Evolutionary conservation across 2,797 vertebrate genomes (phyloP), one percentile per base, ranked within the genome.

Genomic region (Pogoniulus pusillus): DNA sequence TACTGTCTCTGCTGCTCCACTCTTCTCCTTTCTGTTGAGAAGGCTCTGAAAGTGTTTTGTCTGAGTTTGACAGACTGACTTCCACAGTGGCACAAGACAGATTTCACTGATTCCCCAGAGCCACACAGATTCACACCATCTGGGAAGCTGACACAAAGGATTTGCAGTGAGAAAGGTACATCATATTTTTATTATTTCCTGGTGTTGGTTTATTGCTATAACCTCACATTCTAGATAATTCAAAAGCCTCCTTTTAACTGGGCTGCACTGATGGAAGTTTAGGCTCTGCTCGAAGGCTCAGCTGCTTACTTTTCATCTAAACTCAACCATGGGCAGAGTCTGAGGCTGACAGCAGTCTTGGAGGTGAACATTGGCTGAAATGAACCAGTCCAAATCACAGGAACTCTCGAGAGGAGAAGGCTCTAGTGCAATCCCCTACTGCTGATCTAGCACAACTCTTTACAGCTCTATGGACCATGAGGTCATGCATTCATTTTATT

Each of bases 91-190:
- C 49, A 3, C 75, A 62, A 53, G 39, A 66, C 37, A 91, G 69
- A 80, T 49, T 91, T 73, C 72, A 77, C 32, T 72, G 51, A 64
- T 82, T 87, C 78, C 51, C 43, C 49, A 71, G 72, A 69, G 62
- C 55, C 77, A 37, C 55, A 41, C 43, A 80, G 51, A 89, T 77
- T 87, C 72, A 37, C 75, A 78, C 62, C 51, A 77, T 62, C 72
- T 85, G 88, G 55, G 59, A 90, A 89, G 58, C 43, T 32, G 32
- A 80, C 73, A 87, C 30, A 77, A 60, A 85, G 49, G 72, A 78
- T 85, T 89, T 85, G 72, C 59, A 75, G 51, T 49, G 51, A 85
- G 87, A 87, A 93, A 92, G 43, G 63, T 85, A 59, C 69, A 90
- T 87, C 6, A 4, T 57, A 59, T 47, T 91, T 82, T 82, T 72